These are phyloP conservation scores for Ephydatia muelleri DNA, from an alignment of 37 sponge, comb jelly and placozoan species.

Conservation along the genomic window DNA sequence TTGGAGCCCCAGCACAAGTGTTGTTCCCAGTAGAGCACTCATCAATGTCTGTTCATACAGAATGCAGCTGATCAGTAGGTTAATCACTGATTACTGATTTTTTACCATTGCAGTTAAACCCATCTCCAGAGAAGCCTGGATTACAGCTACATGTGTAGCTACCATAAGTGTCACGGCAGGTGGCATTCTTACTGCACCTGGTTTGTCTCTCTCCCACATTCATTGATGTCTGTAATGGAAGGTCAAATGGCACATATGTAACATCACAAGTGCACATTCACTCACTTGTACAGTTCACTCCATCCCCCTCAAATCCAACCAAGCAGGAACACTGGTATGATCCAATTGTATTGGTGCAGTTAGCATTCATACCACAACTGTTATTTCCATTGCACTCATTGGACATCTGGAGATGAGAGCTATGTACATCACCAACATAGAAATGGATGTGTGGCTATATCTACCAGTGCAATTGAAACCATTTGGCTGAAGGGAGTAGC, in stretches of 20 bases:
- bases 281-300: constrained; percentile 37
- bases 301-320: constrained; percentile 37
- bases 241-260: neutral
- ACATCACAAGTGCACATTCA: neutral
- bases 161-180: constrained; percentile 41
- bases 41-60: constrained; percentile 25
- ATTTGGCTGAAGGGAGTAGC: neutral
- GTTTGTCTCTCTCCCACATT: neutral
- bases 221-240: constrained; percentile 16
- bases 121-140: constrained; percentile 34
- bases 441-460: neutral
- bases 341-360: constrained; percentile 12
- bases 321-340: neutral
- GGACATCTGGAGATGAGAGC: constrained; percentile 23
- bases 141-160: constrained; percentile 48
- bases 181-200: constrained; percentile 27
- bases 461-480: constrained; percentile 16
- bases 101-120: constrained; percentile 23
- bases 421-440: neutral
- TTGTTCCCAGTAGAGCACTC: constrained; percentile 17
- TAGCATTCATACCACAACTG: constrained; percentile 8
- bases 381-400: constrained; percentile 18
- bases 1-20: neutral
- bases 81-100: neutral
- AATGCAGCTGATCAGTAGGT: neutral